phyloP scores from a whole-genome alignment of 2,113 vertebrate genomes.

The Monarcha castaneiventris region DNA sequence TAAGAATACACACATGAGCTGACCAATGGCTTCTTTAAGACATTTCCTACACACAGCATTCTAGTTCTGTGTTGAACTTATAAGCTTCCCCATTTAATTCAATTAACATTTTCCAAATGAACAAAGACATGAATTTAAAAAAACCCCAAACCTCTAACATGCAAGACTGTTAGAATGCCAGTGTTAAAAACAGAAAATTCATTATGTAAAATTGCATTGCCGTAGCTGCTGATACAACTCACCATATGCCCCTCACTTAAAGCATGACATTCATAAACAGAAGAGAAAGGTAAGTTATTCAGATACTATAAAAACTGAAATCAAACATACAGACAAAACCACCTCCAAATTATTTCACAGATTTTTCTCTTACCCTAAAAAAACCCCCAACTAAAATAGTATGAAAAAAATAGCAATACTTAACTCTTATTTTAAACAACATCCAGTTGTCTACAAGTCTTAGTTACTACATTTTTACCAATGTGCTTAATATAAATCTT shows the following conservation, averaged over 20 bases:
- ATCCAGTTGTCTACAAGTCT: not conserved
- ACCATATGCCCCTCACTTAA: not conserved
- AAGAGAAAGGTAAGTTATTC: not conserved
- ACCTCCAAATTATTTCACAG: not conserved
- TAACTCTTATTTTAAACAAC: not conserved
- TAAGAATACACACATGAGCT: not conserved
- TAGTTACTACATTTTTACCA: not conserved
- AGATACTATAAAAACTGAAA: not conserved
- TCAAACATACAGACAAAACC: not conserved
- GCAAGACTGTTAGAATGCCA: not conserved
- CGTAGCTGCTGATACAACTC: not conserved
- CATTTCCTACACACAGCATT: not conserved
- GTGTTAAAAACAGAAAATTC: slow-evolving; percentile 8
- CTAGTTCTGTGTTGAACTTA: not conserved
- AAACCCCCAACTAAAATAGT: not conserved
- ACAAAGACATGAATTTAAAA: not conserved
- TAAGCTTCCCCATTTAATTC: not conserved
- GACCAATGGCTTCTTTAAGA: not conserved
- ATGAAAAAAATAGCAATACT: not conserved
- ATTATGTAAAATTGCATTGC: not conserved
- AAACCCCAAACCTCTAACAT: not conserved
- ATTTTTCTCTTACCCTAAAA: not conserved
- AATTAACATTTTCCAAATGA: slow-evolving; percentile 24
- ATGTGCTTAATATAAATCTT: not conserved
- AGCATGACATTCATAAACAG: not conserved